Evolutionary conservation across 2,797 vertebrate species (phyloP), one percentile per base, ranked within the genome.

Genomic region (Cheirogaleus major): DNA sequence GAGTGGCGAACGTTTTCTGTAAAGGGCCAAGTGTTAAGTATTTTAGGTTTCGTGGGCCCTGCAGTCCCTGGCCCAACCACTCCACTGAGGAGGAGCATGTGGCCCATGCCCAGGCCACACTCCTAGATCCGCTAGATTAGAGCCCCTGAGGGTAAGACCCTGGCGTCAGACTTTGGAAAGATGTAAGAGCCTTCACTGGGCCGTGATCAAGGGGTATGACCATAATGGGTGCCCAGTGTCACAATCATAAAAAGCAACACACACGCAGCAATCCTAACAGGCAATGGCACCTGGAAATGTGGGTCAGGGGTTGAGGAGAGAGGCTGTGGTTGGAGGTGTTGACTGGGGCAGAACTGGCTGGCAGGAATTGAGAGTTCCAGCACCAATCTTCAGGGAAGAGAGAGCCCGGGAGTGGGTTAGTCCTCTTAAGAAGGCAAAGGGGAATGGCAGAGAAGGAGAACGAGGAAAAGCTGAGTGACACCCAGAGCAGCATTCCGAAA

Each of bases 351-450:
- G 3, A 18, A 41, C 55, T 1, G n/a, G 10, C 10, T 38, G n/a
- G n/a, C 20, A 79, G 10, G 23, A 78, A 67, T 45, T 65, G 32
- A 89, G 48, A 69, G 35, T 59, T 80, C 13, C 65, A 50, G 55
- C 18, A 75, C 14, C 70, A 18, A 48, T 35, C 25, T 45, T 61
- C 22, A 91, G 80, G 87, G 38, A 61, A 17, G 63, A 73, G 17
- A 61, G 6, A 70, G 2, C 20, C 55, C 35, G 22, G 1, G 9
- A 3, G 5, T n/a, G 7, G 14, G 17, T 6, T 2, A 48, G 25
- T 82, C 10, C 45, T n/a, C 1, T 48, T 6, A 4, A 76, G 38
- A 69, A 52, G 27, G 18, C 55, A 63, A 90, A 65, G 18, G 18
- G 65, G 27, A 50, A 7, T 41, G 22, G 65, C 18, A 67, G 22